phyloP scores from a whole-genome alignment of 2,797 vertebrate species.

The Pseudopleuronectes americanus region DNA sequence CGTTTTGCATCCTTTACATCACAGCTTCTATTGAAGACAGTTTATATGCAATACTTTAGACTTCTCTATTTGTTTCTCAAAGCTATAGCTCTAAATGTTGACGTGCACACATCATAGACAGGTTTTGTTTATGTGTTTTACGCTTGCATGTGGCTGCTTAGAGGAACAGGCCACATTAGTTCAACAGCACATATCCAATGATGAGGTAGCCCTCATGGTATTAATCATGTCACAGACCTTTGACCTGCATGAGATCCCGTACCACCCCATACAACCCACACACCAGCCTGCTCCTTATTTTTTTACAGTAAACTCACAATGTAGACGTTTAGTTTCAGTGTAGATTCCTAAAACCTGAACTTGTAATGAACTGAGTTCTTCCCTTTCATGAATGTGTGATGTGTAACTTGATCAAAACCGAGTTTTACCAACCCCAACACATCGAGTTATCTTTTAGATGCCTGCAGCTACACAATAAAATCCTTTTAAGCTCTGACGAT shows the following conservation, averaged over 20 bases:
- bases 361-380: constrained; percentile 1
- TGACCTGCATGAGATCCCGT: constrained; percentile 12
- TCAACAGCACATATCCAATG: neutral
- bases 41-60: neutral
- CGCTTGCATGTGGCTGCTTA: neutral
- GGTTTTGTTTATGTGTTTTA: neutral
- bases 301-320: neutral
- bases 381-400: neutral
- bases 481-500: neutral
- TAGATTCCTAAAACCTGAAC: neutral
- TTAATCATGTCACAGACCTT: constrained; percentile 10
- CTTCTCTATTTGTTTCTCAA: constrained; percentile 5
- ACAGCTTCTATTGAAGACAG: neutral
- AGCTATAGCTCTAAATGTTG: neutral
- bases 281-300: neutral
- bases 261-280: neutral
- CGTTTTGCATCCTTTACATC: constrained; percentile 36
- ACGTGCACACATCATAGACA: no score
- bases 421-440: neutral
- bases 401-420: neutral
- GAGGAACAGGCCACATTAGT: neutral
- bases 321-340: neutral
- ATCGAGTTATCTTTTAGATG: neutral
- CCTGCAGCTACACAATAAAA: neutral
- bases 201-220: neutral